Conservation (phyloP, 1,140 invertebrate genomes). For the Cryptotermes secundus region DNA sequence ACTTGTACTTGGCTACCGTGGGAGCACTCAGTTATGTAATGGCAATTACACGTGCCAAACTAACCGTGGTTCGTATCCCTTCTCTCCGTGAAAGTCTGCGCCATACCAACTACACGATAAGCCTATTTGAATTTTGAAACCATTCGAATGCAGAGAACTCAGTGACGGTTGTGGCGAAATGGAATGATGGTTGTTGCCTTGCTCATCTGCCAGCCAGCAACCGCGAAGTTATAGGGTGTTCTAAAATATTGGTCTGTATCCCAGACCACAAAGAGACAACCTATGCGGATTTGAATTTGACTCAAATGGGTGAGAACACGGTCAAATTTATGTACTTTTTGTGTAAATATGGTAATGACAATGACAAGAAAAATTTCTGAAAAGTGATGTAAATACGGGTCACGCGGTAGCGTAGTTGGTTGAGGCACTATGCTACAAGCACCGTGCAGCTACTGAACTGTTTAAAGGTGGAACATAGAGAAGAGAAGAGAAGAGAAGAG, state of each 20-base stretch:
- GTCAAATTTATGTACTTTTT: no score
- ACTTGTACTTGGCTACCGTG: neutral
- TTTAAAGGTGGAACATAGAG: no score
- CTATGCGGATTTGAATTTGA: no score
- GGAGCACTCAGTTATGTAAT: neutral
- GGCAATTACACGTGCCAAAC: neutral
- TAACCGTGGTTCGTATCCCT: neutral
- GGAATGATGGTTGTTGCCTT: conserved; percentile 1
- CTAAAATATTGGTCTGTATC: neutral
- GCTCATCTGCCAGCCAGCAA: neutral
- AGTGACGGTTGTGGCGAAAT: neutral
- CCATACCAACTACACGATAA: neutral
- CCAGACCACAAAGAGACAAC: no score
- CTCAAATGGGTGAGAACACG: no score
- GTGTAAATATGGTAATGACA: no score
- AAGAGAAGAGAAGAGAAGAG: no score
- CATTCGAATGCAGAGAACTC: neutral
- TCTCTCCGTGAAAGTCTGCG: neutral
- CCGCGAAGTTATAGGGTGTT: neutral
- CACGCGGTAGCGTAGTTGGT: no score
- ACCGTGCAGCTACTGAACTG: no score
- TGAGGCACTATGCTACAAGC: no score
- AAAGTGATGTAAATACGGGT: no score
- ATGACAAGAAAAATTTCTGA: no score
- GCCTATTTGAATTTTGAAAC: conserved; percentile 9